phyloP scores from a whole-genome alignment of 2,797 vertebrate genomes.

The Knipowitschia caucasica region DNA sequence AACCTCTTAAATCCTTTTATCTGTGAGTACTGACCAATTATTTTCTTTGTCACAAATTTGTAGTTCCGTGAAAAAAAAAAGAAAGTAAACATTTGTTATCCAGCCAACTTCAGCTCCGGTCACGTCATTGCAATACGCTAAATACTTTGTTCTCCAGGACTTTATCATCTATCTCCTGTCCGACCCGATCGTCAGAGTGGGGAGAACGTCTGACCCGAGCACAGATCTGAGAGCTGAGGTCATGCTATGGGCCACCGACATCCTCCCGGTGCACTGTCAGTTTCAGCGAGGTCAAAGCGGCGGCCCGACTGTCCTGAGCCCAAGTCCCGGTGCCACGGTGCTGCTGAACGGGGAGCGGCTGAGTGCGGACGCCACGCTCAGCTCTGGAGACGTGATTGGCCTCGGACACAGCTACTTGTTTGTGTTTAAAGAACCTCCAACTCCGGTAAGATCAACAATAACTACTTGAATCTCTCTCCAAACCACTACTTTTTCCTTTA shows the following conservation, averaged over 20 bases:
- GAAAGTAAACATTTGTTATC: background rate
- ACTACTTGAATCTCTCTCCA: too few species aligned
- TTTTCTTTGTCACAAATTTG: too few species aligned
- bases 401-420: conserved; percentile 77
- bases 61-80: too few species aligned
- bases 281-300: conserved; percentile 40
- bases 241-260: conserved; percentile 66
- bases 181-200: conserved; percentile 55
- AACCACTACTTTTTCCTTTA: too few species aligned
- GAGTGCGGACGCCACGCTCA: conserved; percentile 54
- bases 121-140: too few species aligned
- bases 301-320: conserved; percentile 48
- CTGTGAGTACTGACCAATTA: too few species aligned
- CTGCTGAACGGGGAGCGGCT: conserved; percentile 66
- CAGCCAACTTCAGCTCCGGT: too few species aligned
- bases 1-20: too few species aligned
- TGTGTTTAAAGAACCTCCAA: conserved; percentile 75
- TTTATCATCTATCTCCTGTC: conserved; percentile 75
- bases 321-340: conserved; percentile 53
- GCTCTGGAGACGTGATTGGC: conserved; percentile 72
- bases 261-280: conserved; percentile 68
- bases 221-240: conserved; percentile 45
- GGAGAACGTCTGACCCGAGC: conserved; percentile 34
- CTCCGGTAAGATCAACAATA: too few species aligned
- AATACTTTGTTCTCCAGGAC: conserved; percentile 65